Base-by-base conservation (phyloP, 1,140 invertebrate genomes). In the Cherax destructor region DNA sequence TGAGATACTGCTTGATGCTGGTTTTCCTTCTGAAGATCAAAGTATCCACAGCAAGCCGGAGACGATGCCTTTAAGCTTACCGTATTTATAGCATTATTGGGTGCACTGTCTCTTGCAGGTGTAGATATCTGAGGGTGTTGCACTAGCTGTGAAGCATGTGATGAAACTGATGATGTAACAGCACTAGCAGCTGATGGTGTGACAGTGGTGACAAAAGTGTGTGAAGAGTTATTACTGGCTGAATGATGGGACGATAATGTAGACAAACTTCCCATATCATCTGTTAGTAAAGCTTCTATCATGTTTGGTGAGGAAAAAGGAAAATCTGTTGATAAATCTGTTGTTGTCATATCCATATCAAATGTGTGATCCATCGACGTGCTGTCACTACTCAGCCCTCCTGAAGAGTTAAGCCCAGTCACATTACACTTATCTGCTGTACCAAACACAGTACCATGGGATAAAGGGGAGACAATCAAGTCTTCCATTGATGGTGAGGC, bases 241-340 rank as follows among this genome's bases (percentile, higher is more conserved):
- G 72, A 59, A 13, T 78, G 72, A 18, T 52, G 13, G 59, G 78
- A 72, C 10, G 86, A 86, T 9, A 91, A 30, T 10, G 83, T 76
- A 41, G 81, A 76, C 49, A 91, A 56, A n/a, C 77, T 78, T 41
- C 86, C 77, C 47, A 88, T 88, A 65, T 91, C 83, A 83, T 85
- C 89, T 21, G 89, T 91, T 16, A 91, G 83, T 18, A 91, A 72
- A 72, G 89, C 89, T 47, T 91, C 89, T 65, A 91, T 91, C 83
- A 91, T 91, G 49, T 91, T 91, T 7, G 89, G 89, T 6, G 89
- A 91, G 7, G 89, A 91, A 52, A 91, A 85, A 52, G 89, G 89
- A 30, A 91, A 91, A 52, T 91, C 89, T 16, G 89, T 59, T 21
- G 89, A 86, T 59, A 89, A 81, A 74, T 89, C 87, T 56, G 87